Base-by-base conservation (phyloP, 2,113 vertebrate species). In the Grus americana region DNA sequence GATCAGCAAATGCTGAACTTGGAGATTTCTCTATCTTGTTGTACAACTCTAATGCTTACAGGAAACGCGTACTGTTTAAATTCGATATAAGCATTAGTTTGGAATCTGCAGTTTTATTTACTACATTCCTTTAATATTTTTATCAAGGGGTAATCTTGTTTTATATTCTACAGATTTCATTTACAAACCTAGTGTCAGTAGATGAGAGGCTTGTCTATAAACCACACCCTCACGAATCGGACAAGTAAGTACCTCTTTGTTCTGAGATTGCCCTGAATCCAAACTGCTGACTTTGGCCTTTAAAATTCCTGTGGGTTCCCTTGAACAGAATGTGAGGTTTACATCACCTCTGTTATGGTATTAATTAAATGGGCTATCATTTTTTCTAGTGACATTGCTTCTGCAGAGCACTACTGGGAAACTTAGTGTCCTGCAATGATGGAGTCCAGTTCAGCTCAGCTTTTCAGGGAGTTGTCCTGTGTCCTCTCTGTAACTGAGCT, bases 121-220 rank as follows among this genome's bases (percentile, higher is more conserved):
- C 20, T 94, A 13, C 5, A 26, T 32, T 55, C 23, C 71, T 78
- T 73, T 59, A 75, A 11, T 58, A 6, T 19, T 58, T 85, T 75
- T 75, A 15, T 32, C 23, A 47, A 34, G 19, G 26, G 21, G 7
- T 91, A 70, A 95, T 66, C 21, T 65, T 94, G 52, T 70, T 38
- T 67, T 68, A 9, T 74, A 14, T 87, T 95, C 90, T 52, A 0
- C 94, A 99, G 99, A 99, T 99, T 97, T 99, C 99, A 8, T 99
- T 99, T 97, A 99, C 99, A 95, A 99, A 99, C 95, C 96, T 99
- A 73, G 99, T 99, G 61, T 99, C 99, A 5, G 99, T 99, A 80
- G 99, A 99, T 87, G 99, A 99, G 97, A 98, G 98, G 92, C 98
- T 99, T 27, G 98, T 98, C 21, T 99, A 99, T 95, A 99, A 98